phyloP scores from a whole-genome alignment of 1,140 invertebrate genomes.

The Tribolium castaneum region DNA sequence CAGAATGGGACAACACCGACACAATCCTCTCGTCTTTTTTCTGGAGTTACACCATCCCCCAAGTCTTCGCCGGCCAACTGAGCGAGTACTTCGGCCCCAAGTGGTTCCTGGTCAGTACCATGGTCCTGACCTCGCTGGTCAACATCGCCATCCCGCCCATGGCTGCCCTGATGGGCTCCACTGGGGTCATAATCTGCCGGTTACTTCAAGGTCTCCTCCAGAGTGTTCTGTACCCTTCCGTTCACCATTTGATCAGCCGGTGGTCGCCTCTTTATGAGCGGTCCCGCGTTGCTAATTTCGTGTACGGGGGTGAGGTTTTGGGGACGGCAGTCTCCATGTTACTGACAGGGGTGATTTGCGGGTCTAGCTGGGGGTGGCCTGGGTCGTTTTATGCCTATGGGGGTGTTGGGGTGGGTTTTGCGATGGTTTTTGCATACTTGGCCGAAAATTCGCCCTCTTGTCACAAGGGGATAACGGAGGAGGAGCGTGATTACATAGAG shows the following conservation, averaged over 20 bases:
- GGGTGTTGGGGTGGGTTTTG: conserved; percentile 71
- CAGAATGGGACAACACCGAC: conserved; percentile 65
- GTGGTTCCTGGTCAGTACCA: conserved; percentile 70
- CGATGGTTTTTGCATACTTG: conserved; percentile 71
- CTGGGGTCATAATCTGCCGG: conserved; percentile 69
- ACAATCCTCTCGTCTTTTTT: conserved; percentile 75
- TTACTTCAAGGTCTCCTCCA: conserved; percentile 80
- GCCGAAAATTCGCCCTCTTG: conserved; percentile 74
- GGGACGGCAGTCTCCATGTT: conserved; percentile 79
- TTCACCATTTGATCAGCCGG: conserved; percentile 81
- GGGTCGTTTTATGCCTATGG: conserved; percentile 84
- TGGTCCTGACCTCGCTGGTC: conserved; percentile 67
- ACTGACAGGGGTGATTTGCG: conserved; percentile 74
- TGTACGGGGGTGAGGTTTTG: conserved; percentile 69
- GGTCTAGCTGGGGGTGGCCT: conserved; percentile 78
- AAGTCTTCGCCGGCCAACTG: conserved; percentile 75
- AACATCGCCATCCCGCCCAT: conserved; percentile 64
- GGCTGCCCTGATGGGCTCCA: conserved; percentile 62
- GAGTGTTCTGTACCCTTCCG: conserved; percentile 81
- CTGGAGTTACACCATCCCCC: conserved; percentile 68
- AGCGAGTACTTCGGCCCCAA: conserved; percentile 74
- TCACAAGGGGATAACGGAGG: conserved; percentile 68
- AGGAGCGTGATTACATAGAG: conserved; percentile 75
- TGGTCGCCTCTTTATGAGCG: conserved; percentile 75
- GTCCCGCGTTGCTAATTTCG: conserved; percentile 55